These are phyloP conservation scores for Pantala flavescens DNA, from an alignment of 1,140 invertebrate genomes.

Conservation along the genomic window DNA sequence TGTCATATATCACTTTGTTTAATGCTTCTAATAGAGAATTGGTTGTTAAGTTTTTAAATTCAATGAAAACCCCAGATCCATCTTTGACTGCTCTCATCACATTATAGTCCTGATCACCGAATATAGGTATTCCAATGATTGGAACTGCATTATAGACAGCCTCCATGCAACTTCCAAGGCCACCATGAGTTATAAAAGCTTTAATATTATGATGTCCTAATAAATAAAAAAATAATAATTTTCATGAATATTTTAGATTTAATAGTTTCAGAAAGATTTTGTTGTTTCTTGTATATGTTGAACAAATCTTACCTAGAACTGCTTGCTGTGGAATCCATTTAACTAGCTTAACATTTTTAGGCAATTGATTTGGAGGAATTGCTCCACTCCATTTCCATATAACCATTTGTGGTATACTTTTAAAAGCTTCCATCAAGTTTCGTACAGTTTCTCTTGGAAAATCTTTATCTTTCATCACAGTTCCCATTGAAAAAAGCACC, in stretches of 20 bases:
- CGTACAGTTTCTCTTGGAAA: slow-evolving; percentile 14
- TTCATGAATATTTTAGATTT: not conserved
- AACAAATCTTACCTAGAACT: slow-evolving; percentile 16
- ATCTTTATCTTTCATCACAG: slow-evolving; percentile 22
- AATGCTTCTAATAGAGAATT: slow-evolving; percentile 19
- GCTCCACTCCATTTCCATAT: slow-evolving; percentile 23
- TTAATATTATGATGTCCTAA: slow-evolving; percentile 34
- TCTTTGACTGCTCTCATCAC: slow-evolving; percentile 24
- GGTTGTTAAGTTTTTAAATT: slow-evolving; percentile 28
- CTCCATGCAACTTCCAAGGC: slow-evolving; percentile 36
- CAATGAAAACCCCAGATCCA: slow-evolving; percentile 31
- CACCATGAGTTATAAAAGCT: slow-evolving; percentile 42
- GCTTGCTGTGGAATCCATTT: slow-evolving; percentile 26
- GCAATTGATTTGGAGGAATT: slow-evolving; percentile 31
- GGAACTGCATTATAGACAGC: slow-evolving; percentile 37
- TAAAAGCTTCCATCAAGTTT: slow-evolving; percentile 22
- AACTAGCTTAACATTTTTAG: slow-evolving; percentile 37
- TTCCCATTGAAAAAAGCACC: slow-evolving; percentile 47
- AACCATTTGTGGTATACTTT: slow-evolving; percentile 20
- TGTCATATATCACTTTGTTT: slow-evolving; percentile 17
- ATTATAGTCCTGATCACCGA: slow-evolving; percentile 38
- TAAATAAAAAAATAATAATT: slow-evolving; percentile 14
- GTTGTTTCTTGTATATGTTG: too few relatives aligned
- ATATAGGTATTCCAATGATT: slow-evolving; percentile 38
- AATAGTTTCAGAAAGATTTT: too few relatives aligned